A percentile compares a stretch with the other conserved stretches of the same genome.
phyloP scores from a whole-genome alignment of 2,888 invertebrate genomes.

The Leptothorax acervorum region DNA sequence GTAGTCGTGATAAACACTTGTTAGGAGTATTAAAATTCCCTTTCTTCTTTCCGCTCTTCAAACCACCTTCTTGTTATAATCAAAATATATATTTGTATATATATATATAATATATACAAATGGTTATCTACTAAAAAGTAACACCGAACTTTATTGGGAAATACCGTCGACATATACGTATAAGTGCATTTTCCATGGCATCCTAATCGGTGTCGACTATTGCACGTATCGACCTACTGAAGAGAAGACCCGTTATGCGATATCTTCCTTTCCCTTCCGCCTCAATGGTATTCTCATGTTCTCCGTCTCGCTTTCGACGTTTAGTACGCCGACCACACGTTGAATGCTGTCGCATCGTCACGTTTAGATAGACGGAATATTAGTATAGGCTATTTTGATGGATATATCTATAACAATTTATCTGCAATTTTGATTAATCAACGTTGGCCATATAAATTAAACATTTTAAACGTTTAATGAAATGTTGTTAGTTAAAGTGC shows the following conservation, averaged over 20 bases:
- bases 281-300: not conserved
- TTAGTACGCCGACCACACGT: slow-evolving; percentile 50
- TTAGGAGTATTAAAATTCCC: slow-evolving; percentile 21
- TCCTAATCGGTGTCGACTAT: slow-evolving; percentile 82
- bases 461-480: not conserved
- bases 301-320: slow-evolving; percentile 52
- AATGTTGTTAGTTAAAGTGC: not conserved
- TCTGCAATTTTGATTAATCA: not conserved
- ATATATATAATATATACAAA: not conserved
- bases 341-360: slow-evolving; percentile 3
- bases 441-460: not conserved
- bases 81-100: not conserved
- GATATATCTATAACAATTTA: not conserved
- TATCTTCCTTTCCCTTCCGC: slow-evolving; percentile 71
- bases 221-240: slow-evolving; percentile 85
- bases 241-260: slow-evolving; percentile 82
- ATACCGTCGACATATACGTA: slow-evolving; percentile 13
- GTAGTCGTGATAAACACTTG: slow-evolving; percentile 44
- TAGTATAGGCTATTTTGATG: not conserved
- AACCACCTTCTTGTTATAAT: not conserved
- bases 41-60: not conserved
- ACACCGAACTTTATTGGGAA: not conserved
- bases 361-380: slow-evolving; percentile 7
- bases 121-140: slow-evolving; percentile 43
- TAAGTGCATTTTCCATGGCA: slow-evolving; percentile 75